A percentile compares a stretch with the other conserved stretches of the same genome.
These are phyloP conservation scores for Oreochromis aureus DNA, from an alignment of 2,113 vertebrate species.

Conservation along the genomic window DNA sequence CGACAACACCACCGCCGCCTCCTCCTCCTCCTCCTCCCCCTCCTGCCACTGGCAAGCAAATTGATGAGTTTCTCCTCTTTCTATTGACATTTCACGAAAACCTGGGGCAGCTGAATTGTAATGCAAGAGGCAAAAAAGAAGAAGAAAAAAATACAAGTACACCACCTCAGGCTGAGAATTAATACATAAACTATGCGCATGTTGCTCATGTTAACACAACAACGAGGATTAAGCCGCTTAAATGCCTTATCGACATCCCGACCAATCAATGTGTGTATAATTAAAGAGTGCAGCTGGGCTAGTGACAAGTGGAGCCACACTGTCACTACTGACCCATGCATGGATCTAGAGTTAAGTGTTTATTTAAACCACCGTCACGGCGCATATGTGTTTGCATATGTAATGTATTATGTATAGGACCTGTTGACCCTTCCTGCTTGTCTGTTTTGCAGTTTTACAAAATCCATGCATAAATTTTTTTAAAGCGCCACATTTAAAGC, in stretches of 20 bases:
- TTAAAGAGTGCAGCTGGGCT: conserved; percentile 49
- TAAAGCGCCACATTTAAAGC: neutral
- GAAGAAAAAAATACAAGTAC: neutral
- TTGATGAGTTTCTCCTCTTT: conserved; percentile 8
- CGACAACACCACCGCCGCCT: neutral
- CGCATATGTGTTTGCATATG: neutral
- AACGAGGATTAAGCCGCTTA: conserved; percentile 45
- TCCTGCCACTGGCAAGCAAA: neutral
- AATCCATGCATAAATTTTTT: neutral
- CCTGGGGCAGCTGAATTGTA: neutral
- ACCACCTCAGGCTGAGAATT: conserved; percentile 2
- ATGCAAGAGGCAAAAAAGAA: conserved; percentile 14
- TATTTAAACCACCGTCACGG: conserved; percentile 26
- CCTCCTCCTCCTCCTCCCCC: neutral
- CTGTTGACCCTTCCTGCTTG: neutral
- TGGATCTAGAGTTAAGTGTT: conserved; percentile 34
- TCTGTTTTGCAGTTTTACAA: neutral
- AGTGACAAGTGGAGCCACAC: conserved; percentile 20
- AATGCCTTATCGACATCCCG: conserved; percentile 44
- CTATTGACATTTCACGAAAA: conserved; percentile 13
- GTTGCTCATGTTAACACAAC: conserved; percentile 45
- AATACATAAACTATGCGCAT: conserved; percentile 28
- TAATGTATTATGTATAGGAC: neutral
- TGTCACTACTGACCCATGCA: conserved; percentile 19
- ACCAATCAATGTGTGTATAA: conserved; percentile 53